A percentile compares a stretch with the other conserved stretches of the same genome.
These are phyloP conservation scores for Meganola albula DNA, from an alignment of 2,888 invertebrate species.

Conservation along the genomic window DNA sequence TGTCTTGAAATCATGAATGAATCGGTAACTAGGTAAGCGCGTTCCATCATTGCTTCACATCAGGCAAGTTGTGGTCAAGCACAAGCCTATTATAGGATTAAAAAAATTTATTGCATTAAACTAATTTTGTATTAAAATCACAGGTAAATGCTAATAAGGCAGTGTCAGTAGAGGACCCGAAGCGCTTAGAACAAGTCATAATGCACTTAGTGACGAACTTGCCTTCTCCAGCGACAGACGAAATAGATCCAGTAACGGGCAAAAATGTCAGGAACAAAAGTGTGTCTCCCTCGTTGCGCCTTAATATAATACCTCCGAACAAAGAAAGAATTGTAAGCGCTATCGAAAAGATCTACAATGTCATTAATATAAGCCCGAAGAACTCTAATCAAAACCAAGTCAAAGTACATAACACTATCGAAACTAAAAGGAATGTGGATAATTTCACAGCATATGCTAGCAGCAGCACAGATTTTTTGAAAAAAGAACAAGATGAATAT, in stretches of 20 bases:
- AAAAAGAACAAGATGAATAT: too few relatives aligned
- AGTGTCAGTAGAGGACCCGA: constrained; percentile 81
- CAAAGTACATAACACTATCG: too few relatives aligned
- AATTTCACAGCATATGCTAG: too few relatives aligned
- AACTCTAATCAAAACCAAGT: constrained; percentile 5
- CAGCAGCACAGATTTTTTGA: too few relatives aligned
- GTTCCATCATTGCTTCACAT: too few relatives aligned
- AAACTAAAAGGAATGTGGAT: too few relatives aligned
- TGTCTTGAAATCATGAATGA: too few relatives aligned
- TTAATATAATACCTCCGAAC: constrained; percentile 51
- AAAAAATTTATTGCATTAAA: too few relatives aligned
- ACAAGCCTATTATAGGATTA: too few relatives aligned
- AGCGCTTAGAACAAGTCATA: constrained; percentile 82
- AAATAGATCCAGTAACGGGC: constrained; percentile 5
- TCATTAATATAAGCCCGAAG: constrained; percentile 36
- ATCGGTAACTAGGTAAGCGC: too few relatives aligned
- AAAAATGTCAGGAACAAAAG: constrained; percentile 1
- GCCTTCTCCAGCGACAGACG: constrained; percentile 37
- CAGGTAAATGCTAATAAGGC: constrained; percentile 32
- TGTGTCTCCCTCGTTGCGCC: constrained; percentile 19
- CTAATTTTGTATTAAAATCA: constrained; percentile 13
- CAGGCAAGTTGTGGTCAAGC: too few relatives aligned
- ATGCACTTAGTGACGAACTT: constrained; percentile 74
- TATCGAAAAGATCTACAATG: constrained; percentile 54
- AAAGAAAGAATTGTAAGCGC: constrained; percentile 53